Evolutionary conservation across 2,113 vertebrate species (phyloP), one percentile per base, ranked within the genome.

Genomic region (Hippocampus barbouri): DNA sequence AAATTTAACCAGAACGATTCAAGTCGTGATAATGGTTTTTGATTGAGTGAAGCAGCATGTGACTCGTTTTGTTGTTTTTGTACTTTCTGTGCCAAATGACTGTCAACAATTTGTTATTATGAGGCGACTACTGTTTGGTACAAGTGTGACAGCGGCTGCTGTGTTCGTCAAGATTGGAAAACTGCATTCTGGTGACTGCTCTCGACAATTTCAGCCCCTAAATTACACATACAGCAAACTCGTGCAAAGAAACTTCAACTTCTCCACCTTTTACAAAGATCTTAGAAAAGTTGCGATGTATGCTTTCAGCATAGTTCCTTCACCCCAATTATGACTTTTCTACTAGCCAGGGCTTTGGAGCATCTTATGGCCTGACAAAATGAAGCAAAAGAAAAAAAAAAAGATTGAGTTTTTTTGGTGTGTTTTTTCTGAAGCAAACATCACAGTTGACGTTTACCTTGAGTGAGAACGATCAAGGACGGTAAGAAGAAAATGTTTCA

Each of bases 401-500:
- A 43, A 43, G 41, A 11, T 43, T 43, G 41, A 43, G 41, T 43
- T 43, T 43, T 43, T 38, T 38, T 0, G 34, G 34, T 5, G 34
- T 38, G 5, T 38, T 38, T 38, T 38, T 38, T 59, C 57, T 59
- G 11, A 59, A 14, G 57, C 57, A 59, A 59, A 59, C 43, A 30
- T 68, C 61, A 41, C 65, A 57, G 27, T 12, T 15, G 56, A 25
- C 27, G 56, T 23, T 64, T 64, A 64, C 62, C 34, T 64, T 41
- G 51, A 53, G 51, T 53, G 23, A 59, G 27, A 25, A 27, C 23
- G 12, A 59, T 59, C 57, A 59, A 59, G 57, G 12, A 27, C 25
- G 14, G 25, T 64, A 38, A 40, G 20, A 64, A 63, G 61, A 30
- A 63, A 15, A 15, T 60, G 63, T 82, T 53, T 57, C 40, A 79